Evolutionary conservation across 1,140 invertebrate genomes (phyloP), one percentile per base, ranked within the genome.

Genomic region (Pristionchus pacificus): DNA sequence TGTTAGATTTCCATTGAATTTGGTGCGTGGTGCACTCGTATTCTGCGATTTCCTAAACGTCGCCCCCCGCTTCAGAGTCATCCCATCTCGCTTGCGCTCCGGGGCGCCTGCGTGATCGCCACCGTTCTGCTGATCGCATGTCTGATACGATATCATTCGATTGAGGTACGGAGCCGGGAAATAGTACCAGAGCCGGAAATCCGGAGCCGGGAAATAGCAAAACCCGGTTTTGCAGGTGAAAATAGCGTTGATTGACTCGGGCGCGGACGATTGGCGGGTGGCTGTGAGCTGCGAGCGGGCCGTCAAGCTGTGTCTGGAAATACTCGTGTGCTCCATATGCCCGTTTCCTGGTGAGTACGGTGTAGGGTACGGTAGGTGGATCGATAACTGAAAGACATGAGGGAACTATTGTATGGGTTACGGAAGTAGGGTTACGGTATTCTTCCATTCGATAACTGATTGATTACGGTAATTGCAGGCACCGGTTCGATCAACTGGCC

Each of bases 261-360:
- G 81, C 10, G 81, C 81, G 10, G 82, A 84, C 60, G 80, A 83
- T 59, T 83, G 81, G 81, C 29, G 82, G 49, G 81, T 83, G 29
- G 81, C 81, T 28, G 57, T 84, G 19, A 81, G 73, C 31, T 78
- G 75, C 2, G 80, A 81, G 61, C 74, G 80, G n/a, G 74, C 83
- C 2, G 69, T 81, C 14, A 82, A 81, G 59, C 72, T 81, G 27
- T 25, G 65, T 14, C 76, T 83, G n/a, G 81, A 83, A 66, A 55
- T 83, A 1, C 32, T 76, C 24, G 70, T 83, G 32, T 83, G 81
- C 65, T 68, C 77, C 31, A 79, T 83, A 29, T 83, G 82, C 72
- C 81, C 81, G 1, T 84, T 83, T 70, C 81, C 81, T 29, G 81
- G 80, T 79, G 19, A 63, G 74, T 72, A 13, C 38, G 15, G 6